A percentile compares a stretch with the other conserved stretches of the same genome.
These are phyloP conservation scores for Hiodon alosoides DNA, from an alignment of 2,113 vertebrate species.

Conservation along the genomic window DNA sequence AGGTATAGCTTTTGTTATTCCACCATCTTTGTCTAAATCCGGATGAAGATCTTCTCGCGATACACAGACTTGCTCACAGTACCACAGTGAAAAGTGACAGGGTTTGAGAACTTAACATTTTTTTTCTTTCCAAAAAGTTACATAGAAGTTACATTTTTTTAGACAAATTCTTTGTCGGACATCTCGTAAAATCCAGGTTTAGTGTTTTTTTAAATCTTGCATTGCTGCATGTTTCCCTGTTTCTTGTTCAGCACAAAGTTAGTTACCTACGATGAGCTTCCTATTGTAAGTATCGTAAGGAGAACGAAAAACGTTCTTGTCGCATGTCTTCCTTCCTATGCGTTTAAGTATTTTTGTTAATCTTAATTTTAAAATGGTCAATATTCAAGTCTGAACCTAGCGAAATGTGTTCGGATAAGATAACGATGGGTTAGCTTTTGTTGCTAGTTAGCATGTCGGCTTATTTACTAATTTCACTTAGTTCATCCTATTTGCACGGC, in stretches of 20 bases:
- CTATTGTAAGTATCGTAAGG: slow-evolving; percentile 62
- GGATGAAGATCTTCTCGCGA: too few species aligned
- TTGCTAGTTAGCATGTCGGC: too few species aligned
- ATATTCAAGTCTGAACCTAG: too few species aligned
- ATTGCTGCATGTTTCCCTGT: neutral
- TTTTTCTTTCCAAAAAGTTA: neutral
- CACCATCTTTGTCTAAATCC: too few species aligned
- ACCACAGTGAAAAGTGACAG: neutral
- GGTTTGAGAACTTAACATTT: neutral
- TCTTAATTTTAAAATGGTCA: neutral
- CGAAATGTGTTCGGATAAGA: too few species aligned
- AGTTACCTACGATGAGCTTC: slow-evolving; percentile 64
- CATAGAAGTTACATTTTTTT: neutral
- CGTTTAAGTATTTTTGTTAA: neutral
- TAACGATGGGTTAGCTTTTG: too few species aligned
- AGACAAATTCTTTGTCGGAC: too few species aligned
- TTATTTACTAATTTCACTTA: too few species aligned
- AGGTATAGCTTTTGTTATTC: too few species aligned
- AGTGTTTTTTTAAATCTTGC: neutral
- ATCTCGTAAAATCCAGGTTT: too few species aligned
- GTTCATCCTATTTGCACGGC: too few species aligned
- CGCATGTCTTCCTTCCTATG: neutral
- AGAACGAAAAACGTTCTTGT: neutral
- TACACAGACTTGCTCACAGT: neutral
- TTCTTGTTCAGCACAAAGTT: slow-evolving; percentile 14